Evolutionary conservation across 2,888 invertebrate species (phyloP).

Genomic region (Leptarthrus brevirostris): DNA sequence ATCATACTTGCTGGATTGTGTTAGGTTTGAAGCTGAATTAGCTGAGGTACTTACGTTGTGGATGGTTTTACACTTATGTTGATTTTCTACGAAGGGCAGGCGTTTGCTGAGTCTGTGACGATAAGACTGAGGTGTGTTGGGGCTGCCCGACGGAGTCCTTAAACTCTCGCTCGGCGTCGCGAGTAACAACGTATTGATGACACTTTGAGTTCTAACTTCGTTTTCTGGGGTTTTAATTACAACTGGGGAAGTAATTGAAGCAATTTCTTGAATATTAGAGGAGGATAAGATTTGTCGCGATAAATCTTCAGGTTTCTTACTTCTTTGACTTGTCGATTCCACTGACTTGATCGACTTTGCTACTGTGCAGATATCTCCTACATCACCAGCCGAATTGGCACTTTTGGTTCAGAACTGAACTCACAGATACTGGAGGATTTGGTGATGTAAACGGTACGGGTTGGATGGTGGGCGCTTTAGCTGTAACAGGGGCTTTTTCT

Average conservation of each 20-base stretch:
- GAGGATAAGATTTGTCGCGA: not conserved
- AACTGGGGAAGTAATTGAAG: constrained; percentile 2
- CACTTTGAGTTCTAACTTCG: constrained; percentile 33
- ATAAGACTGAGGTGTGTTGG: too few relatives aligned
- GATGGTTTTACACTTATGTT: too few relatives aligned
- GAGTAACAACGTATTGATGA: constrained; percentile 38
- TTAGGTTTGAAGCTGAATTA: too few relatives aligned
- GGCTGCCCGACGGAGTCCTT: too few relatives aligned
- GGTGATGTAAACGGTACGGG: not conserved
- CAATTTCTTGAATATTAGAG: constrained; percentile 20
- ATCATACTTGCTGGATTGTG: too few relatives aligned
- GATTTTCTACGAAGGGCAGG: too few relatives aligned
- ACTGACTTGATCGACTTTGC: too few relatives aligned
- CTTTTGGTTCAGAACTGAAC: constrained; percentile 5
- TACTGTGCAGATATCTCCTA: too few relatives aligned
- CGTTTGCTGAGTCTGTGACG: too few relatives aligned
- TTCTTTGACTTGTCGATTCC: not conserved
- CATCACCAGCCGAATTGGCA: constrained; percentile 20
- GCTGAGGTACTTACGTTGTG: too few relatives aligned
- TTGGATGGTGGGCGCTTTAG: not conserved
- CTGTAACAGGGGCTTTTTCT: constrained; percentile 11
- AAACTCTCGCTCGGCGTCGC: too few relatives aligned
- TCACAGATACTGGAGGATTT: not conserved
- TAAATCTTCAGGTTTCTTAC: constrained; percentile 1
- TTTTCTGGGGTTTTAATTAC: too few relatives aligned